Base-by-base conservation (phyloP, 1,140 invertebrate species). In the Pogonomyrmex californicus region DNA sequence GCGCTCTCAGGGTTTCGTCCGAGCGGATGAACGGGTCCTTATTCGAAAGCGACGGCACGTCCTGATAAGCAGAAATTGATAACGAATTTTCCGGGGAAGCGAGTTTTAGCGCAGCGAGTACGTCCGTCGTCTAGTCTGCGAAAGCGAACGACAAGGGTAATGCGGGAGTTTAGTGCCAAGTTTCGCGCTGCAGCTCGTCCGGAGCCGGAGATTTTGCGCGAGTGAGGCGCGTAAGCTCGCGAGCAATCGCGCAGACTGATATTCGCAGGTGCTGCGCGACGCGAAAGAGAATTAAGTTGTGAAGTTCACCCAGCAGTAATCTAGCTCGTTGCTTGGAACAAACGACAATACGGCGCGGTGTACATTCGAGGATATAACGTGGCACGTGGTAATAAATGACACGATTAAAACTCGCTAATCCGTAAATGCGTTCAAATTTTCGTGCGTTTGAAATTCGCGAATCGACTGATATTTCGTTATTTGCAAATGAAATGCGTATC, bases 241-340 rank as follows among this genome's bases (percentile, higher is more conserved):
- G 79, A 62, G 79, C 79, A 83, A 83, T 83, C 79, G 79, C 44
- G 33, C 36, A 60, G 79, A 83, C 79, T 83, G 79, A 83, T 83
- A 83, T 73, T 60, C 79, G 79, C 68, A 83, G 79, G 68, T 83
- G 68, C 41, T 68, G 68, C 65, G 66, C 65, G 66, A 73, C 44
- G 79, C 68, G 68, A 83, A 83, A 83, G 68, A 83, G 79, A 83
- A 83, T 83, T 83, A 83, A 83, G 79, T 83, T 83, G 79, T 60
- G 70, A 83, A 83, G 79, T 83, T 83, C 79, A 73, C 54, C 47
- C 68, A 49, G 56, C 79, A 47, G 79, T 83, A 83, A 83, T 75
- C 79, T 83, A 73, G 75, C 68, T 83, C 79, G 68, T 83, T 73
- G 68, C 79, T 73, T 44, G 79, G 44, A 73, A 83, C 79, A 83